Base-by-base conservation (phyloP, 1,140 invertebrate species). In the Platyscapa corneri region DNA sequence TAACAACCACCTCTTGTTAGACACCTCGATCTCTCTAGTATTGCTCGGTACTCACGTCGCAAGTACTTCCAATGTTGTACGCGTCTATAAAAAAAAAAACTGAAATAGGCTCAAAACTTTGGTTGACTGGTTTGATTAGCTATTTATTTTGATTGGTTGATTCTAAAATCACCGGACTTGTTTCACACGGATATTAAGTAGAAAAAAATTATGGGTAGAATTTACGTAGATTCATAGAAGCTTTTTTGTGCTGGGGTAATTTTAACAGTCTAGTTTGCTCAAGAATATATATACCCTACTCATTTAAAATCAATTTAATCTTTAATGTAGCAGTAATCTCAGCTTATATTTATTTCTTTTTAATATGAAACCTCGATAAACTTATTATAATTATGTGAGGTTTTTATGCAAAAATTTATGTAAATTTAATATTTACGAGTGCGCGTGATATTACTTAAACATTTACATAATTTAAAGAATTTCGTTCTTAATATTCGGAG, bases 401-500 rank as follows among this genome's bases (percentile, higher is more conserved):
- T 74, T 74, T 42, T n/a, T 10, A 0, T 39, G 3, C 10, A 20
- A 39, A n/a, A 74, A 74, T 42, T 32, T 70, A 42, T n/a, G 34
- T 72, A 72, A 72, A 39, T 37, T 39, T 30, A 39, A 39, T 5
- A n/a, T 10, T 72, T 10, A 3, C 23, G 7, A 74, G 70, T 42
- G 23, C 23, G n/a, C 10, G 20, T 34, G 23, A 72, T 72, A 74
- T 42, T 74, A 42, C 37, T 42, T 74, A 8, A 42, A n/a, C 23
- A n/a, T 42, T 27, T 74, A 18, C 70, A 74, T 42, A 42, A n/a
- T 74, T 74, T 74, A 27, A 42, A 74, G 37, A 42, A 42, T 74
- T 74, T 42, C 37, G 18, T 74, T 74, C 42, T n/a, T 74, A 74
- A 74, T 74, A 42, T 74, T 42, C 23, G 20, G 10, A 74, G 70